Percentiles rank a stretch among this genome's conserved stretches.
Conservation (phyloP, 1,140 invertebrate genomes). For the Drosophila baimaii region DNA sequence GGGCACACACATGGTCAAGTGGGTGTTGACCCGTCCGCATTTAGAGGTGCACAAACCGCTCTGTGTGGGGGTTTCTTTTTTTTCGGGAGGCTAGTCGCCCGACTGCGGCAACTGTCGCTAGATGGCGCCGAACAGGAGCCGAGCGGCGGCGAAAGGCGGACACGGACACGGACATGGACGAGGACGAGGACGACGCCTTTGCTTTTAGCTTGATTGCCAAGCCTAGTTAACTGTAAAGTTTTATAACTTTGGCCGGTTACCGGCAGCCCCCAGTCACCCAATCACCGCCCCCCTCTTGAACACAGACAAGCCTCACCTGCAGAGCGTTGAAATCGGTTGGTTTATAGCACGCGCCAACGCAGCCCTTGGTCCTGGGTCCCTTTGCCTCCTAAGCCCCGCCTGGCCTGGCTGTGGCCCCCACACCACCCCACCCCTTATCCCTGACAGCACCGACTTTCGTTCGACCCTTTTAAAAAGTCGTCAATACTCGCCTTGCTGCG, state of each 20-base stretch:
- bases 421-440: slow-evolving; percentile 6
- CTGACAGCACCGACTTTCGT: slow-evolving; percentile 57
- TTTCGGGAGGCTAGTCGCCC: slow-evolving; percentile 17
- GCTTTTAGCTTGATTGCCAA: slow-evolving; percentile 83
- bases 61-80: slow-evolving; percentile 13
- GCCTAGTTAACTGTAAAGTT: slow-evolving; percentile 83
- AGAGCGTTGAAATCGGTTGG: slow-evolving; percentile 77
- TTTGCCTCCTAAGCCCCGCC: slow-evolving; percentile 13
- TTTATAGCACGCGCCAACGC: slow-evolving; percentile 77
- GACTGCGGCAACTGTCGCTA: slow-evolving; percentile 56
- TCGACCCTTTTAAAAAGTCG: slow-evolving; percentile 83
- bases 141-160: slow-evolving; percentile 18
- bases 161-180: slow-evolving; percentile 19
- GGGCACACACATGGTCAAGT: slow-evolving; percentile 49
- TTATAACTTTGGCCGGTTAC: slow-evolving; percentile 73
- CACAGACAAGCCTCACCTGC: slow-evolving; percentile 42
- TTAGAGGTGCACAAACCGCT: slow-evolving; percentile 68
- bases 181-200: slow-evolving; percentile 73
- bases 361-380: slow-evolving; percentile 23
- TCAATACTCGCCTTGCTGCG: slow-evolving; percentile 67
- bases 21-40: slow-evolving; percentile 60
- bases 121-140: slow-evolving; percentile 63
- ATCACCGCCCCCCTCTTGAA: slow-evolving; percentile 12
- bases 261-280: slow-evolving; percentile 15
- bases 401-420: background rate